Conservation (phyloP, 2,113 vertebrate genomes). For the Ptyas mucosa region DNA sequence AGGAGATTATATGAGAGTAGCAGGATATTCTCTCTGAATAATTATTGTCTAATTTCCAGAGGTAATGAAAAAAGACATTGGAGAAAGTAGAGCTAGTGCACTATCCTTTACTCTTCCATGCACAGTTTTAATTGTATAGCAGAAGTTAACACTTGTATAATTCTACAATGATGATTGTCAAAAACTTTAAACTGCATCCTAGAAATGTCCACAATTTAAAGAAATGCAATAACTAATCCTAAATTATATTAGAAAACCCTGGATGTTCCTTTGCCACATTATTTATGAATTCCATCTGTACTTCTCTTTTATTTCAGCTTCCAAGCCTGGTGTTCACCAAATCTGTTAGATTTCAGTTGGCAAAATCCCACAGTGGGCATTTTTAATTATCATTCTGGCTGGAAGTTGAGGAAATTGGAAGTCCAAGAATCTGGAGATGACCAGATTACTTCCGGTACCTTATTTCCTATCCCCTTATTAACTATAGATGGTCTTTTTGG, state of each 20-base stretch:
- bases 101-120: background rate
- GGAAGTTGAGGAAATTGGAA: background rate
- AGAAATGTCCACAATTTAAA: background rate
- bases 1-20: background rate
- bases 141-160: background rate
- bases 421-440: background rate
- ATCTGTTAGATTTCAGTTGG: background rate
- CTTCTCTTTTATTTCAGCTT: background rate
- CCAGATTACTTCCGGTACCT: background rate
- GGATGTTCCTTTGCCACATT: background rate
- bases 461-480: background rate
- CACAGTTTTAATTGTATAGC: background rate
- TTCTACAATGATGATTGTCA: background rate
- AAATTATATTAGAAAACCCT: background rate
- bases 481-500: background rate
- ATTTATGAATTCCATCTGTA: background rate
- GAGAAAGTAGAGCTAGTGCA: background rate
- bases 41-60: background rate
- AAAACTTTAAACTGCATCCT: background rate
- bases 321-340: background rate
- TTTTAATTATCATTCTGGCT: background rate
- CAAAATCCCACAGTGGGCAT: background rate
- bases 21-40: background rate
- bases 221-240: background rate
- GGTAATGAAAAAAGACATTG: background rate